These are phyloP conservation scores for Amia ocellicauda DNA, from an alignment of 2,113 vertebrate species.

Conservation along the genomic window DNA sequence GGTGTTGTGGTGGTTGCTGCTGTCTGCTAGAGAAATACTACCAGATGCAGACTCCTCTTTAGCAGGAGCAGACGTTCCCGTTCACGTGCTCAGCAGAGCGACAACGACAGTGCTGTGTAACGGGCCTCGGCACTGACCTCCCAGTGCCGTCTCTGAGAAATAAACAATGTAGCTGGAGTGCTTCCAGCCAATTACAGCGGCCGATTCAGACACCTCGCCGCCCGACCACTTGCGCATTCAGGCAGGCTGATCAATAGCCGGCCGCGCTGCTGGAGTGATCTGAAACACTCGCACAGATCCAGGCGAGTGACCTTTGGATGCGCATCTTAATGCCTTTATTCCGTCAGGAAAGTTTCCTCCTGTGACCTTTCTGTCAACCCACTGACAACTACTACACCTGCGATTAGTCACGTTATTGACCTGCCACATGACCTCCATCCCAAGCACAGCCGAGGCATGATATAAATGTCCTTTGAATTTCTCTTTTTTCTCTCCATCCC, in stretches of 20 bases:
- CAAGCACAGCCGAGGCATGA: background rate
- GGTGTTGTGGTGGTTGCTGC: too few relatives aligned
- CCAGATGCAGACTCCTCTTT: too few relatives aligned
- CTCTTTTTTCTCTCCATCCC: conserved; percentile 30
- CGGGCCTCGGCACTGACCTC: too few relatives aligned
- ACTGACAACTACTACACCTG: conserved; percentile 39
- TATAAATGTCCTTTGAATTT: conserved; percentile 21
- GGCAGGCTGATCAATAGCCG: conserved; percentile 64
- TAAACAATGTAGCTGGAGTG: conserved; percentile 34
- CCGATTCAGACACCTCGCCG: conserved; percentile 26
- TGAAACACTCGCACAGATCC: conserved; percentile 66
- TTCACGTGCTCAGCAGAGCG: too few relatives aligned
- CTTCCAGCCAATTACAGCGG: conserved; percentile 62
- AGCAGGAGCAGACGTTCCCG: too few relatives aligned
- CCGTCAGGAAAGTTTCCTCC: conserved; percentile 25
- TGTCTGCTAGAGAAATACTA: too few relatives aligned
- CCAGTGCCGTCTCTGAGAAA: too few relatives aligned
- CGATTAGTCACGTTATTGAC: background rate
- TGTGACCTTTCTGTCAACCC: conserved; percentile 63
- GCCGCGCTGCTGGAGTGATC: conserved; percentile 70
- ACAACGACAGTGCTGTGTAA: too few relatives aligned
- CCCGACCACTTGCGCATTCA: conserved; percentile 39
- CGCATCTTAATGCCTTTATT: conserved; percentile 41
- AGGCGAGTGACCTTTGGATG: conserved; percentile 59
- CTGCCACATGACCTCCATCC: background rate